phyloP scores from a whole-genome alignment of 2,113 vertebrate genomes.

The Sebastes fasciatus region DNA sequence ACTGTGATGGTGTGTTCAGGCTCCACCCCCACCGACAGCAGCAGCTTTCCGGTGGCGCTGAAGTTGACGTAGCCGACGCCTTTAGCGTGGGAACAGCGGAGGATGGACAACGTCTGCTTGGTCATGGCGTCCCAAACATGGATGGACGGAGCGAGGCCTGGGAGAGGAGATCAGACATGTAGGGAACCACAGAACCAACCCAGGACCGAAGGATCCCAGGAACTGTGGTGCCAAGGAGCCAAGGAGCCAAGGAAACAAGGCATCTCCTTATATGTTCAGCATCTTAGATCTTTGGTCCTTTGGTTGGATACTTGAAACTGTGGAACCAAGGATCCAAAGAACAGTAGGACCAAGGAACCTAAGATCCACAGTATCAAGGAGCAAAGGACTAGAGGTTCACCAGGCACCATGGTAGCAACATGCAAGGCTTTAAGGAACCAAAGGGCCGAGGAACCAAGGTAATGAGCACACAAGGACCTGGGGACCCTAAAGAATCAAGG shows the following conservation, averaged over 20 bases:
- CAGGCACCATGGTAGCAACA: not conserved
- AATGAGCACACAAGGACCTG: not conserved
- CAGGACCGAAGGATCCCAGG: not conserved
- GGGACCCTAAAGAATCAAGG: not conserved
- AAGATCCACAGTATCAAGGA: not conserved
- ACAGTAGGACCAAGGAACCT: not conserved
- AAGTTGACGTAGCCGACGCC: constrained; percentile 95
- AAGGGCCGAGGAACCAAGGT: not conserved
- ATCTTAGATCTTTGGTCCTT: not conserved
- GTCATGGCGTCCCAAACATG: constrained; percentile 97
- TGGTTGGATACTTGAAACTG: not conserved
- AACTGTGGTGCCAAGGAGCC: not conserved
- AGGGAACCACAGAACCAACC: constrained; percentile 6
- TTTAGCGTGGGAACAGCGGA: constrained; percentile 93
- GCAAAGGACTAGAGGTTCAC: not conserved
- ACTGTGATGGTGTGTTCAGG: constrained; percentile 95
- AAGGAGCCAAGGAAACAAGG: not conserved
- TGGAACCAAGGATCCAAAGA: not conserved
- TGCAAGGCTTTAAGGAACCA: not conserved
- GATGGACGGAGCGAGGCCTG: constrained; percentile 93
- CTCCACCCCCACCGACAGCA: constrained; percentile 95
- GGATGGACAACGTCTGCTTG: constrained; percentile 96
- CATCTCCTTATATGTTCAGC: not conserved
- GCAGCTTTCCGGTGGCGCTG: constrained; percentile 96
- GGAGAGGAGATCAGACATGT: not conserved